Evolutionary conservation across 2,888 invertebrate genomes (phyloP).

Genomic region (Chloromyia formosa): DNA sequence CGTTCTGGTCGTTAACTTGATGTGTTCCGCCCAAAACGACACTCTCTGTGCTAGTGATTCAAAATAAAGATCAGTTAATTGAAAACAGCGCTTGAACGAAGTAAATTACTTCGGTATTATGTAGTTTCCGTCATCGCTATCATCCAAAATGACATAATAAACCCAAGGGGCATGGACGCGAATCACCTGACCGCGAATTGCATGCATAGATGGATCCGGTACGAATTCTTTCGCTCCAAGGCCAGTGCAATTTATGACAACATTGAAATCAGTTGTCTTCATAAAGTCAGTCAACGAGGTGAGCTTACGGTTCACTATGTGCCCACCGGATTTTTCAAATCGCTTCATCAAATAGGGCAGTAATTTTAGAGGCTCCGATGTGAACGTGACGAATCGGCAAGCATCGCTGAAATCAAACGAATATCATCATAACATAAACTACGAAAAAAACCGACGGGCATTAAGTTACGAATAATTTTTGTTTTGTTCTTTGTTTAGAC

Average conservation of each 20-base stretch:
- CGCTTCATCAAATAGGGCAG: constrained; percentile 73
- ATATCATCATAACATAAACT: constrained; percentile 2
- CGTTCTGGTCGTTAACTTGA: constrained; percentile 72
- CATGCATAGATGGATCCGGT: constrained; percentile 69
- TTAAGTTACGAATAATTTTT: constrained; percentile 62
- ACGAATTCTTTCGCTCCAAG: constrained; percentile 72
- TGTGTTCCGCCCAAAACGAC: constrained; percentile 82
- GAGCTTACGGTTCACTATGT: constrained; percentile 66
- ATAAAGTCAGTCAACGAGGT: constrained; percentile 66
- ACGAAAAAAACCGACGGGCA: not conserved
- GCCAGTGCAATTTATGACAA: constrained; percentile 84
- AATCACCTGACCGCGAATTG: constrained; percentile 80
- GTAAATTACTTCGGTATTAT: constrained; percentile 78
- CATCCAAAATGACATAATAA: constrained; percentile 69
- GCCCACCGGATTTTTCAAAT: constrained; percentile 71
- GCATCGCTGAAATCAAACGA: not conserved
- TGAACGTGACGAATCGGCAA: constrained; percentile 71
- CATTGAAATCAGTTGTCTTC: constrained; percentile 65
- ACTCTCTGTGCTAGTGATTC: constrained; percentile 66
- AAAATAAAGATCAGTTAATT: too few species aligned
- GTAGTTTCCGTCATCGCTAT: constrained; percentile 71
- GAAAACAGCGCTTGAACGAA: not conserved
- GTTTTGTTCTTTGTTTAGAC: constrained; percentile 58
- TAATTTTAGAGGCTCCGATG: constrained; percentile 72
- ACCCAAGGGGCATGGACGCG: constrained; percentile 77